These are phyloP conservation scores for Anodontia alba DNA, from an alignment of 2,888 invertebrate species.

Conservation along the genomic window DNA sequence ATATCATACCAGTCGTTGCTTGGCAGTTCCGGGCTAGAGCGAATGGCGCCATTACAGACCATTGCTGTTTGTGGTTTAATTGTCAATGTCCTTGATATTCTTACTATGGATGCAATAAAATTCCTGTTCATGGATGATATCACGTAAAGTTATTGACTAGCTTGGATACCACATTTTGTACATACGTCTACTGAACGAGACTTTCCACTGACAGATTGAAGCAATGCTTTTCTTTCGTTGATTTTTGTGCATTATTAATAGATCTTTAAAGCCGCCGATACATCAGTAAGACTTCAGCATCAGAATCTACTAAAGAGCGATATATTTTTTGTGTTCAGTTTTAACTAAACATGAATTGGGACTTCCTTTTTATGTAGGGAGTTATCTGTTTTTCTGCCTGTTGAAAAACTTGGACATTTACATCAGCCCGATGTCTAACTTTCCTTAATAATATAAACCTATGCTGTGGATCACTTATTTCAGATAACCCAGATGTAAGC, in stretches of 20 bases:
- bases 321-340: slow-evolving; percentile 23
- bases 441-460: slow-evolving; percentile 5
- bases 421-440: neutral
- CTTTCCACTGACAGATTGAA: slow-evolving; percentile 23
- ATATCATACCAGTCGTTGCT: no score
- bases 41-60: no score
- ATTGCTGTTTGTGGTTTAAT: no score
- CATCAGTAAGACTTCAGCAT: slow-evolving; percentile 35
- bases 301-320: slow-evolving; percentile 34
- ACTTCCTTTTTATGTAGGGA: slow-evolving; percentile 12
- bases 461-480: slow-evolving; percentile 15
- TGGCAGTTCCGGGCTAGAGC: no score
- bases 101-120: slow-evolving; percentile 26
- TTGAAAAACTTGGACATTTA: neutral
- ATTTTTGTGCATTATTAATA: slow-evolving; percentile 25
- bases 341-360: slow-evolving; percentile 31
- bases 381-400: neutral
- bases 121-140: slow-evolving; percentile 25
- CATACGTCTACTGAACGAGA: slow-evolving; percentile 15
- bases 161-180: slow-evolving; percentile 18
- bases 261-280: neutral
- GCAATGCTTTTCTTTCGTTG: neutral
- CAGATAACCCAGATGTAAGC: neutral
- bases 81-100: neutral
- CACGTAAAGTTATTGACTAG: slow-evolving; percentile 24